A percentile compares a stretch with the other conserved stretches of the same genome.
These are phyloP conservation scores for Arrhamphus sclerolepis DNA, from an alignment of 2,797 vertebrate species.

Conservation along the genomic window DNA sequence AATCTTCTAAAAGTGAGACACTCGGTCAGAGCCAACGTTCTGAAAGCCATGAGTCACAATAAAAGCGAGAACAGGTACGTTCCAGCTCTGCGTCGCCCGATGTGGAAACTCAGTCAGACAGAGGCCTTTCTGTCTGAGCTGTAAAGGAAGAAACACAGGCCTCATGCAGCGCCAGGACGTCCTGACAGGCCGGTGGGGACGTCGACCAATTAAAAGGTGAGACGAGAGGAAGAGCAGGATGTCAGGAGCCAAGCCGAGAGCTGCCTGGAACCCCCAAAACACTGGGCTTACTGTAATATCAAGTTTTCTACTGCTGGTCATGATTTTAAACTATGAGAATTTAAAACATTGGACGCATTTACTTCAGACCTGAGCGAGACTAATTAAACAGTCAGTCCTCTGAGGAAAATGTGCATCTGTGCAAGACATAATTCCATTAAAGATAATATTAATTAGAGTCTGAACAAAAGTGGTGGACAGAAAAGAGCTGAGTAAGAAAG, in stretches of 20 bases:
- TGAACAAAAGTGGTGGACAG: not conserved
- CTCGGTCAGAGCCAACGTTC: not conserved
- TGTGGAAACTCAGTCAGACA: constrained; percentile 49
- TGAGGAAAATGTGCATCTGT: not conserved
- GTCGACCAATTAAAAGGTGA: constrained; percentile 60
- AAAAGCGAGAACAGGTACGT: constrained; percentile 37
- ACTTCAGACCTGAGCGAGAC: too few relatives aligned
- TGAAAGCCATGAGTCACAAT: constrained; percentile 40
- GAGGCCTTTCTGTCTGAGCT: constrained; percentile 55
- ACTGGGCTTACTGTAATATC: constrained; percentile 41
- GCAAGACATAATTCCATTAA: not conserved
- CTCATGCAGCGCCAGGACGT: constrained; percentile 40
- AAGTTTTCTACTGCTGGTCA: not conserved
- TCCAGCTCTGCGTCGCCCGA: constrained; percentile 16
- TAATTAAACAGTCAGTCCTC: not conserved
- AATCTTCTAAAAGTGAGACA: constrained; percentile 19
- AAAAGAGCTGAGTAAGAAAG: too few relatives aligned
- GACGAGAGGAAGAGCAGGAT: constrained; percentile 61
- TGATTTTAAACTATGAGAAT: not conserved
- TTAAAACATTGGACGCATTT: too few relatives aligned
- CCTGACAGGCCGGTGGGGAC: constrained; percentile 30
- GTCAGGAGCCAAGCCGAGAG: constrained; percentile 37
- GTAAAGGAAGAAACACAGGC: constrained; percentile 35
- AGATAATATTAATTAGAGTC: not conserved
- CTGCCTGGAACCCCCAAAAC: constrained; percentile 9